Conservation (phyloP, 2,113 vertebrate genomes). For the Neoarius graeffei region DNA sequence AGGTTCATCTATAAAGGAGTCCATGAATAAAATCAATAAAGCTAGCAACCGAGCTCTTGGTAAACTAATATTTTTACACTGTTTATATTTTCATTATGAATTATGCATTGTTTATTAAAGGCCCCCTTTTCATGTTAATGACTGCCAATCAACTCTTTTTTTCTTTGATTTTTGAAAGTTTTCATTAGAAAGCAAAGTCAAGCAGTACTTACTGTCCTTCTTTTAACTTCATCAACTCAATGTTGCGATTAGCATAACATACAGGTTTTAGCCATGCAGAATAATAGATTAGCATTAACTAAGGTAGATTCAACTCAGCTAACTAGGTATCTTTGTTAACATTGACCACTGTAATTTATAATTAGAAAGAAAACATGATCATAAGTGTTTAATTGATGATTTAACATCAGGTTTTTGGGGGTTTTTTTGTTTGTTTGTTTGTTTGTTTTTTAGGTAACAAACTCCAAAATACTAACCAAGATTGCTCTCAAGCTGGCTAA, state of each 20-base stretch:
- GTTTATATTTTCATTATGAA: conserved; percentile 38
- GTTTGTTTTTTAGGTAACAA: neutral
- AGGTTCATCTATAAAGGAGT: conserved; percentile 60
- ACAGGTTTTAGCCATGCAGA: neutral
- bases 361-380: neutral
- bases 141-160: conserved; percentile 54
- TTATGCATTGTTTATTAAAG: conserved; percentile 41
- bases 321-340: neutral
- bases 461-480: neutral
- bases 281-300: neutral
- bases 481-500: neutral
- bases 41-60: conserved; percentile 55
- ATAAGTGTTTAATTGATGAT: neutral
- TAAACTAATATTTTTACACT: conserved; percentile 12
- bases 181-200: conserved; percentile 12
- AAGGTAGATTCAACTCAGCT: neutral
- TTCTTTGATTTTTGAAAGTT: neutral
- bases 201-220: neutral
- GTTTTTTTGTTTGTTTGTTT: too few species aligned
- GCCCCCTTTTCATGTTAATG: neutral
- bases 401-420: neutral
- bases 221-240: neutral
- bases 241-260: neutral
- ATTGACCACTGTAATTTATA: neutral
- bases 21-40: conserved; percentile 68